Evolutionary conservation across 1,140 invertebrate genomes (phyloP), one percentile per base, ranked within the genome.

Genomic region (Nebria ingens): DNA sequence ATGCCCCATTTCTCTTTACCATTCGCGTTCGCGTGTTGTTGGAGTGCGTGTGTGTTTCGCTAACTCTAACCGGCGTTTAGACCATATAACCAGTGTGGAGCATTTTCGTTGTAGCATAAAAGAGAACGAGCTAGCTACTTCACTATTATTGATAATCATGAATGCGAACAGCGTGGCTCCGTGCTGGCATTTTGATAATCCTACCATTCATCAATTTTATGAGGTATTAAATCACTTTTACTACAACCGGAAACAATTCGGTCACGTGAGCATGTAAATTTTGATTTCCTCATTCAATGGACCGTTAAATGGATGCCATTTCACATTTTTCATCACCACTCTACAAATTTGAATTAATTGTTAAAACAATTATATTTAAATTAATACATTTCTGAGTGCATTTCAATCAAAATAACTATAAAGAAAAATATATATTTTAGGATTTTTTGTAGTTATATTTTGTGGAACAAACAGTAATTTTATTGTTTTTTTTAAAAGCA

Each of bases 211-310:
- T 45, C 40, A 11, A 17, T 45, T 45, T 45, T 45, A 45, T 17
- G 40, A 45, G 40, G 9, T 45, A 45, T 45, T 45, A 45, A 45
- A 45, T 45, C 40, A 12, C 9, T 45, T 45, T 45, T 45, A 45
- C 17, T 45, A 17, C 40, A 3, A 12, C 17, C 40, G 40, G 40
- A 45, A 45, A 45, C 40, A 45, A 45, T 45, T 17, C 17, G 15
- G 17, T 45, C 15, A 45, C 40, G 40, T 45, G 40, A 12, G 6
- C 17, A 45, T 45, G 40, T 45, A 45, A 45, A 45, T 45, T 45
- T 45, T 45, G 17, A 12, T 45, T 17, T 45, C 40, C 40, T 12
- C 3, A 9, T 45, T 45, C 15, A 4, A 12, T 9, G 17, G 9
- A 9, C 17, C 9, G 9, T 45, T n/a, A n/a, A n/a, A n/a, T n/a